phyloP scores from a whole-genome alignment of 2,888 invertebrate species.

The Pharmacophagus antenor region DNA sequence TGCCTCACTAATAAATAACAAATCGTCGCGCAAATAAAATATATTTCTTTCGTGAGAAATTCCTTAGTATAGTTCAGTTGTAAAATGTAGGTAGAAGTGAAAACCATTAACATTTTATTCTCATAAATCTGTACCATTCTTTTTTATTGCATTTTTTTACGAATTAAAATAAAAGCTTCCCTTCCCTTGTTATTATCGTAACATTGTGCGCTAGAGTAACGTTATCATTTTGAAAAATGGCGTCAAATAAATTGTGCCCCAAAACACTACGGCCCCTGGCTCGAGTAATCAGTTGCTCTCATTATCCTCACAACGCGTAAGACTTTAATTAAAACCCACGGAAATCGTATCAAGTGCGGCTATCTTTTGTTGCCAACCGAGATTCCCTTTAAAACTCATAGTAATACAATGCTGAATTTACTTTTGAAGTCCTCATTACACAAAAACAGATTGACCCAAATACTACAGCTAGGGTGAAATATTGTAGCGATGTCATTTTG shows the following conservation, averaged over 20 bases:
- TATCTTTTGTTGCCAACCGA: constrained; percentile 70
- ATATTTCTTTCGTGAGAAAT: constrained; percentile 67
- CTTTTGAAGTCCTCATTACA: constrained; percentile 76
- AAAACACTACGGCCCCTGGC: constrained; percentile 48
- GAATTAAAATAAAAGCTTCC: not conserved
- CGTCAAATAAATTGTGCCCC: constrained; percentile 52
- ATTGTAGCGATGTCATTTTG: constrained; percentile 72
- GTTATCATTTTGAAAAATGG: constrained; percentile 42
- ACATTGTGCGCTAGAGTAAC: constrained; percentile 21
- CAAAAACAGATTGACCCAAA: constrained; percentile 80
- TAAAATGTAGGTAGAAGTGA: constrained; percentile 51
- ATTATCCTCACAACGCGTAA: constrained; percentile 64
- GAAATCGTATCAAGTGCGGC: constrained; percentile 65
- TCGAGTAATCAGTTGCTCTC: constrained; percentile 61
- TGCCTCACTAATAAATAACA: constrained; percentile 79
- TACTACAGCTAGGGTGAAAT: constrained; percentile 72
- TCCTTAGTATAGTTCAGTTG: constrained; percentile 47
- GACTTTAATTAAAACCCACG: constrained; percentile 77
- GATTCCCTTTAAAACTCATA: constrained; percentile 68
- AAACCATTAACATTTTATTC: constrained; percentile 31
- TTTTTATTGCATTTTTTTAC: not conserved
- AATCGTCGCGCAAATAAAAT: constrained; percentile 78
- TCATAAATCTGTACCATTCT: not conserved
- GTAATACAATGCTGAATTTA: constrained; percentile 75
- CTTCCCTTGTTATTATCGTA: not conserved